phyloP scores from a whole-genome alignment of 2,113 vertebrate genomes.

The Paramisgurnus dabryanus region DNA sequence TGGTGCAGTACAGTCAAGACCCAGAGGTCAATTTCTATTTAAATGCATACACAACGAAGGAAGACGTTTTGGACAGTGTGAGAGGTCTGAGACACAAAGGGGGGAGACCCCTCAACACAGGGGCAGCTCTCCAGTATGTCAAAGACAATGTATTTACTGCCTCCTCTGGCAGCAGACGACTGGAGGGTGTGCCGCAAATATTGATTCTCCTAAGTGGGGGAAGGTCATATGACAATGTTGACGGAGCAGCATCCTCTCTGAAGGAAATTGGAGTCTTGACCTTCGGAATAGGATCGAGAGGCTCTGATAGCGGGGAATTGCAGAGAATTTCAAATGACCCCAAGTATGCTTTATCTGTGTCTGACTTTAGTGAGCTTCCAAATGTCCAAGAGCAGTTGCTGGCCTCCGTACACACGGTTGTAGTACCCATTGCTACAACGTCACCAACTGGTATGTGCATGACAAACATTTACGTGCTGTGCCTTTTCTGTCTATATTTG shows the following conservation, averaged over 20 bases:
- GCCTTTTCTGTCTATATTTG: too few relatives aligned
- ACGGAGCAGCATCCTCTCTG: neutral
- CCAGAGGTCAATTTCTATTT: constrained; percentile 55
- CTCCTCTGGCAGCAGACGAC: neutral
- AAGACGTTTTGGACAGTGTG: constrained; percentile 42
- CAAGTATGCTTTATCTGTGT: neutral
- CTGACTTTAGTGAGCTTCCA: neutral
- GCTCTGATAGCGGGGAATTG: neutral
- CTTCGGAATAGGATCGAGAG: neutral
- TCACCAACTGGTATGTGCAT: neutral
- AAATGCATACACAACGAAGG: constrained; percentile 52
- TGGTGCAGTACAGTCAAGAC: constrained; percentile 59
- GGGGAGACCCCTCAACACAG: constrained; percentile 60
- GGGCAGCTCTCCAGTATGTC: neutral
- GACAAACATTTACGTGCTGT: too few relatives aligned
- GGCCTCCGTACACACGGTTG: neutral
- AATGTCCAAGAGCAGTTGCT: neutral
- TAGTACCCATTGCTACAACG: neutral
- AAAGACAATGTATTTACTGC: constrained; percentile 1
- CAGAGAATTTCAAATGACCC: neutral
- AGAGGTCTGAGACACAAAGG: constrained; percentile 51
- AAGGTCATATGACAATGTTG: neutral
- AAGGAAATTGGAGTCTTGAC: neutral
- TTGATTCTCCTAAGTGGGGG: neutral
- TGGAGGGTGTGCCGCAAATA: neutral